These are phyloP conservation scores for Dinoponera quadriceps DNA, from an alignment of 1,140 invertebrate genomes.

Conservation along the genomic window DNA sequence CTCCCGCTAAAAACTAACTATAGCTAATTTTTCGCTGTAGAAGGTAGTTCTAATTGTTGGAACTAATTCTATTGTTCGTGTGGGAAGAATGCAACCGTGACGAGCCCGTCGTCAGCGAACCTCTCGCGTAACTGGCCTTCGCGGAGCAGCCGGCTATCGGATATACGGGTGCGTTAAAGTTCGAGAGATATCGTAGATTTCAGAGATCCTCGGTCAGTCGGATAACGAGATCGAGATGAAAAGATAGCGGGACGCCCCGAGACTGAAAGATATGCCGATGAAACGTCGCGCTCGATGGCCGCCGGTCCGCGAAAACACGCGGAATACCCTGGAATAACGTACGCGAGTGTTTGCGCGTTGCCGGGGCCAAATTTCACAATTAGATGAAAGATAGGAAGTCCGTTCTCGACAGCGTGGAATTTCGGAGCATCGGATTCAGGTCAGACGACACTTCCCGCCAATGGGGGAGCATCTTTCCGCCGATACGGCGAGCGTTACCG, in stretches of 20 bases:
- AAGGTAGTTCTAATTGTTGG: too few species aligned
- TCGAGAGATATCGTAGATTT: background rate
- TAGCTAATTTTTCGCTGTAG: too few species aligned
- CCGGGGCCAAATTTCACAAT: conserved; percentile 17
- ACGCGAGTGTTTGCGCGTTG: conserved; percentile 30
- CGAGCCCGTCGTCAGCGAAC: conserved; percentile 2
- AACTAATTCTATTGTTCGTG: too few species aligned
- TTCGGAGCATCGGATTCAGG: conserved; percentile 25
- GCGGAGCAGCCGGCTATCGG: background rate
- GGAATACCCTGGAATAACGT: background rate
- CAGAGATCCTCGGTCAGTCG: background rate
- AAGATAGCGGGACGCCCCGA: background rate
- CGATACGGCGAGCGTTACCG: conserved; percentile 31
- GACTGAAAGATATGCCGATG: too few species aligned
- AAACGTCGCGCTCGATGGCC: too few species aligned
- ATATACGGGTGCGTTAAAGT: background rate
- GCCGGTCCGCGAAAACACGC: background rate
- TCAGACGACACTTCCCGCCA: background rate
- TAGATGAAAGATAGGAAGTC: conserved; percentile 22
- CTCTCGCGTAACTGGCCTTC: conserved; percentile 12
- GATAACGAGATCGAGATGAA: background rate
- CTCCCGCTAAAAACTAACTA: too few species aligned
- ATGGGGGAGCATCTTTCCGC: conserved; percentile 6
- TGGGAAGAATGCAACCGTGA: background rate
- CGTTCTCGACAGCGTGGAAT: conserved; percentile 14